Conservation (phyloP, 64 coral and sea anemone genomes). For the Montipora foliosa region DNA sequence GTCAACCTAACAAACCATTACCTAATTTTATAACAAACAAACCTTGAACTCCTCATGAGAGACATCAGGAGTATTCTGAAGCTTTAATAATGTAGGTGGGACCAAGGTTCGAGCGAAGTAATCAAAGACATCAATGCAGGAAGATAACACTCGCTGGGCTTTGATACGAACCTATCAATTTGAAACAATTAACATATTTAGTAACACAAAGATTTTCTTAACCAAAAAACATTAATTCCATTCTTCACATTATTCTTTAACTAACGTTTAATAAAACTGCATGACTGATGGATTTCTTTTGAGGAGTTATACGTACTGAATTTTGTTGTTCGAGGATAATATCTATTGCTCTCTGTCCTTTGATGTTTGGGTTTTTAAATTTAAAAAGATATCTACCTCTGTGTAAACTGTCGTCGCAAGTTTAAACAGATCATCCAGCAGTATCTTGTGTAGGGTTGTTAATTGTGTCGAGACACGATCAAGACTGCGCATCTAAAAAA, state of each 20-base stretch:
- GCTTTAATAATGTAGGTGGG: constrained; percentile 80
- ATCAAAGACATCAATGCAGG: constrained; percentile 91
- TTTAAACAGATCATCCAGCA: constrained; percentile 90
- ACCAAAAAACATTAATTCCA: too few relatives aligned
- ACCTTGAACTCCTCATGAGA: constrained; percentile 97
- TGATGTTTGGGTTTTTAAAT: background rate
- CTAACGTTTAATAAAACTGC: too few relatives aligned
- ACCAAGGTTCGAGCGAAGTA: constrained; percentile 89
- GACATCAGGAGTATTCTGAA: constrained; percentile 72
- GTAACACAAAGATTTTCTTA: background rate
- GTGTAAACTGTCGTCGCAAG: constrained; percentile 95
- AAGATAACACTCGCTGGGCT: constrained; percentile 79
- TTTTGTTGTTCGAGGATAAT: too few relatives aligned
- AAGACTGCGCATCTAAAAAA: constrained; percentile 89
- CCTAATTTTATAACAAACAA: background rate
- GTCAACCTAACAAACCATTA: too few relatives aligned
- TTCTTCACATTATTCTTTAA: too few relatives aligned
- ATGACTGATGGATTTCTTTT: too few relatives aligned
- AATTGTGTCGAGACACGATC: constrained; percentile 85
- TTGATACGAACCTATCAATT: constrained; percentile 86
- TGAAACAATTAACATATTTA: background rate
- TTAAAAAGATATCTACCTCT: constrained; percentile 57
- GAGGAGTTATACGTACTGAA: too few relatives aligned
- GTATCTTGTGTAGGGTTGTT: constrained; percentile 88
- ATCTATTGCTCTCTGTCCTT: too few relatives aligned